phyloP scores from a whole-genome alignment of 2,797 vertebrate species.

The Peromyscus attwateri region DNA sequence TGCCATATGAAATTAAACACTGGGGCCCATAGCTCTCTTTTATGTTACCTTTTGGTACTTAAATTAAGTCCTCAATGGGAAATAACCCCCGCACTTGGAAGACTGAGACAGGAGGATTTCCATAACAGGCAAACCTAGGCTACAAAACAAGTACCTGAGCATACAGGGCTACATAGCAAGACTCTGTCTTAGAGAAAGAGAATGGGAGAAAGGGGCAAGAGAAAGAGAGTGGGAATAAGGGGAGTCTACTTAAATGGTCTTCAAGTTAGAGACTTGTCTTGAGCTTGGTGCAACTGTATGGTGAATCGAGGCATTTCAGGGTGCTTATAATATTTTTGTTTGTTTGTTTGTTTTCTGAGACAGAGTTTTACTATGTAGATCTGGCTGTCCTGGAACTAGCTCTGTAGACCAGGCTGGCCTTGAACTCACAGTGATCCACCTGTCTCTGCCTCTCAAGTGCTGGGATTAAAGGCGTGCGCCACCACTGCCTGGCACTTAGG shows the following conservation, averaged over 20 bases:
- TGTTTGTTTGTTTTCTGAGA: neutral
- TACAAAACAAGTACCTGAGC: neutral
- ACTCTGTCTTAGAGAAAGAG: neutral
- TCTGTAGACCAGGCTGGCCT: neutral
- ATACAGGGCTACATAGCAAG: neutral
- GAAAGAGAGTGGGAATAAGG: neutral
- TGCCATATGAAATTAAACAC: neutral
- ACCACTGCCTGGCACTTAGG: neutral
- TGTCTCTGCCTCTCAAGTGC: neutral
- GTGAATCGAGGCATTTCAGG: neutral
- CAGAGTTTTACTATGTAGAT: neutral
- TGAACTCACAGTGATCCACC: neutral
- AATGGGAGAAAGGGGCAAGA: neutral
- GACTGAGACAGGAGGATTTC: neutral
- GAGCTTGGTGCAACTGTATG: neutral
- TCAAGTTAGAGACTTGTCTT: constrained; percentile 47
- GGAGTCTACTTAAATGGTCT: neutral
- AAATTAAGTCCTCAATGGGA: neutral
- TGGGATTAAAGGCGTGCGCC: neutral
- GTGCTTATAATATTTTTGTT: neutral
- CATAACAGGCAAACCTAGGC: neutral
- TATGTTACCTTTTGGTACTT: constrained; percentile 7
- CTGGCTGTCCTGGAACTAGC: neutral
- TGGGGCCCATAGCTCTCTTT: neutral
- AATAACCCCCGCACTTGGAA: neutral